Conservation (phyloP, 1,140 invertebrate genomes). For the Drosophila lowei region DNA sequence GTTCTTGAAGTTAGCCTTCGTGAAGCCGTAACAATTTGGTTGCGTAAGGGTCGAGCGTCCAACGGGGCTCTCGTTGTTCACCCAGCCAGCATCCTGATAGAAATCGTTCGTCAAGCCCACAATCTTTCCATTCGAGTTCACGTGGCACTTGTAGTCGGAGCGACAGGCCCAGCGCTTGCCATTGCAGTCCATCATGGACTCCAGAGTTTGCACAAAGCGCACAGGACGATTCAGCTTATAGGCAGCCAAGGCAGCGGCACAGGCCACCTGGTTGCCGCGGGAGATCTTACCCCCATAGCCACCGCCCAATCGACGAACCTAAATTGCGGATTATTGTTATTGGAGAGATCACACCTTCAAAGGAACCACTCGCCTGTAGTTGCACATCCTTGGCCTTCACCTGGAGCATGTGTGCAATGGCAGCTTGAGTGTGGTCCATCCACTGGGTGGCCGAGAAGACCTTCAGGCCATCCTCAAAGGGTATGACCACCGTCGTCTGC, state of each 20-base stretch:
- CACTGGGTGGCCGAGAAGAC: constrained; percentile 87
- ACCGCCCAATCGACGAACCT: constrained; percentile 87
- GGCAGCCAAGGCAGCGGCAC: constrained; percentile 87
- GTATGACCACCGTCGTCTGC: constrained; percentile 86
- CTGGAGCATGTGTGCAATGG: constrained; percentile 85
- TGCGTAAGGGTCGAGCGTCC: constrained; percentile 81
- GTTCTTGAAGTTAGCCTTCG: constrained; percentile 84
- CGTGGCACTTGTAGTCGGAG: constrained; percentile 85
- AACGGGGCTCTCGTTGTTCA: constrained; percentile 85
- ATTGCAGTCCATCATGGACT: constrained; percentile 87
- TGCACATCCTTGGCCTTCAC: constrained; percentile 84
- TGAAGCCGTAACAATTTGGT: constrained; percentile 85
- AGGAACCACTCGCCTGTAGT: constrained; percentile 83
- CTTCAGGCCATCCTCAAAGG: constrained; percentile 86
- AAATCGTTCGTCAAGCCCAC: constrained; percentile 86
- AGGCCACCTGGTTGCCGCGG: constrained; percentile 84
- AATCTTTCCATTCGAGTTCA: constrained; percentile 87
- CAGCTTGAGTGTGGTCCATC: constrained; percentile 87
- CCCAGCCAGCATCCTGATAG: constrained; percentile 87
- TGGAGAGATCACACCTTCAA: neutral
- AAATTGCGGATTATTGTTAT: too few relatives aligned
- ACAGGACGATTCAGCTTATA: constrained; percentile 86
- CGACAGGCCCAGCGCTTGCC: constrained; percentile 86
- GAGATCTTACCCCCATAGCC: constrained; percentile 88
- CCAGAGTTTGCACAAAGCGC: constrained; percentile 86